phyloP scores from a whole-genome alignment of 2,888 invertebrate species.

The Mimachlamys varia region DNA sequence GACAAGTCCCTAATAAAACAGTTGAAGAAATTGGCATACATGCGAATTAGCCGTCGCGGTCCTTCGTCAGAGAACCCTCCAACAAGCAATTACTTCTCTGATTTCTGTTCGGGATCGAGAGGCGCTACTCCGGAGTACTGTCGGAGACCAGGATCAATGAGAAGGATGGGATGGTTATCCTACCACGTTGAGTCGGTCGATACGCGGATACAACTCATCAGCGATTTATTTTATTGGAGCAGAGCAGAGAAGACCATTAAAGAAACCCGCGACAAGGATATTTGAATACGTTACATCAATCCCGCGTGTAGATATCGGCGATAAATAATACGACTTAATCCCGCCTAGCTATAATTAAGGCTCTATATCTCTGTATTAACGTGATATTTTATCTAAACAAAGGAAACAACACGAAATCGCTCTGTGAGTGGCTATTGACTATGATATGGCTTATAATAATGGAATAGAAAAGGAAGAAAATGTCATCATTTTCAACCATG shows the following conservation, averaged over 20 bases:
- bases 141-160: background rate
- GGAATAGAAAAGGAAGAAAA: constrained; percentile 31
- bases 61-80: constrained; percentile 45
- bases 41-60: constrained; percentile 48
- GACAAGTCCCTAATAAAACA: constrained; percentile 47
- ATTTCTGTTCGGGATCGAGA: constrained; percentile 32
- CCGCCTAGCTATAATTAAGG: background rate
- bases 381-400: constrained; percentile 29
- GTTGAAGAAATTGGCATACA: constrained; percentile 51
- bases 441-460: constrained; percentile 29
- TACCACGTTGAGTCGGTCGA: background rate
- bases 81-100: constrained; percentile 46
- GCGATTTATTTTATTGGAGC: constrained; percentile 32
- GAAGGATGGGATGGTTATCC: background rate
- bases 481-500: constrained; percentile 13
- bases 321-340: background rate
- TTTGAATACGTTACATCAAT: constrained; percentile 33
- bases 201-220: background rate
- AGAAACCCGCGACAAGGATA: background rate
- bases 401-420: background rate
- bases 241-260: background rate
- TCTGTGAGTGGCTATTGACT: constrained; percentile 1
- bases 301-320: background rate
- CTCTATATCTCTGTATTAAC: background rate
- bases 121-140: background rate